phyloP scores from a whole-genome alignment of 2,888 invertebrate genomes.

The Brachypterus glaber region DNA sequence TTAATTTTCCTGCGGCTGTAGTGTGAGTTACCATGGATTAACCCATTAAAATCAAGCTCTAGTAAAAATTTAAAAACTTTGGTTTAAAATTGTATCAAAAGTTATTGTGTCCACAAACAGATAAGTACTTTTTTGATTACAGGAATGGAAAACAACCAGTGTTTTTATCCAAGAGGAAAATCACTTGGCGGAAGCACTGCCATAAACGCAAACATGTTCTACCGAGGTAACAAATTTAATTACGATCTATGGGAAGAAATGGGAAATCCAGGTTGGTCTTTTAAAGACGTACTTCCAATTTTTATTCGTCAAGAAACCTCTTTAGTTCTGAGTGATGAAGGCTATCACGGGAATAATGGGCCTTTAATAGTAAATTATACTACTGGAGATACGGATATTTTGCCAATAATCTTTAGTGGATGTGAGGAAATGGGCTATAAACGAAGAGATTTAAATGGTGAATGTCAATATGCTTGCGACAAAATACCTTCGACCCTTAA shows the following conservation, averaged over 20 bases:
- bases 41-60: too few species aligned
- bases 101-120: neutral
- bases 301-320: constrained; percentile 80
- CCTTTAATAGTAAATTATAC: constrained; percentile 66
- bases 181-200: constrained; percentile 7
- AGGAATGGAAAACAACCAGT: constrained; percentile 2
- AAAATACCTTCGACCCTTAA: constrained; percentile 61
- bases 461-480: constrained; percentile 34
- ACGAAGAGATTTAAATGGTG: constrained; percentile 68
- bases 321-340: constrained; percentile 54
- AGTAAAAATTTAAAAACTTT: constrained; percentile 2
- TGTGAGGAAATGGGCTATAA: constrained; percentile 68
- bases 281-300: constrained; percentile 49
- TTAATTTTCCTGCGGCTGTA: too few species aligned
- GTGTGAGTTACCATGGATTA: too few species aligned
- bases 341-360: constrained; percentile 59
- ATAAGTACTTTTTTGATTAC: neutral
- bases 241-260: constrained; percentile 70
- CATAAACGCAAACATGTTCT: constrained; percentile 5
- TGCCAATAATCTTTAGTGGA: constrained; percentile 58
- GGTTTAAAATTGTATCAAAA: too few species aligned
- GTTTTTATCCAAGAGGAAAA: constrained; percentile 10
- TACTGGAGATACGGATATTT: constrained; percentile 53
- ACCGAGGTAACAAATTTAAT: constrained; percentile 50
- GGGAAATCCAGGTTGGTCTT: constrained; percentile 75